A percentile compares a stretch with the other conserved stretches of the same genome.
Evolutionary conservation across 2,113 vertebrate genomes (phyloP).

Genomic region (Chunga burmeisteri): DNA sequence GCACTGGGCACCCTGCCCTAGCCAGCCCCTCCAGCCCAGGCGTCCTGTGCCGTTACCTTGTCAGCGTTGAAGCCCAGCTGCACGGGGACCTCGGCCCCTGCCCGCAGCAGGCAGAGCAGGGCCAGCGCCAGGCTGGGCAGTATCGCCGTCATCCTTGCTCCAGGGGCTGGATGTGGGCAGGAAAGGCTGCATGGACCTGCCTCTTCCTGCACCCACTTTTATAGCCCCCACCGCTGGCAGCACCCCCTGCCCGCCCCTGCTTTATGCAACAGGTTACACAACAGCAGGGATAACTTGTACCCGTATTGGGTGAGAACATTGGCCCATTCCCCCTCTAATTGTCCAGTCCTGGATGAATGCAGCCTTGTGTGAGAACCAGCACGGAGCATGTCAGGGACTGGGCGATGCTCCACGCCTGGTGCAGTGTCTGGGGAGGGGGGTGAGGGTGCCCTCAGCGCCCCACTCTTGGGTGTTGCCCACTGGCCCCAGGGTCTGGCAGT

Average conservation of each 20-base stretch:
- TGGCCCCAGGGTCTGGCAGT: neutral
- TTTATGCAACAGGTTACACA: slow-evolving; percentile 38
- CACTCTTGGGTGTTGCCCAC: neutral
- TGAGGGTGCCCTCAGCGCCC: neutral
- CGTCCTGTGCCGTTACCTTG: neutral
- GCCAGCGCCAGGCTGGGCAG: slow-evolving; percentile 50
- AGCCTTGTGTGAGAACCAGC: neutral
- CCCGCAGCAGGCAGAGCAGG: slow-evolving; percentile 61
- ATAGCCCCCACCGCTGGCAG: neutral
- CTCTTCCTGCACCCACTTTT: neutral
- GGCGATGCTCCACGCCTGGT: rapidly evolving
- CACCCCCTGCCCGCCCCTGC: neutral
- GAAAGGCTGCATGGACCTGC: neutral
- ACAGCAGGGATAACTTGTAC: neutral
- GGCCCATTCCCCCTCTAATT: neutral
- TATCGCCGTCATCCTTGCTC: slow-evolving; percentile 39
- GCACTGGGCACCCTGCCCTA: neutral
- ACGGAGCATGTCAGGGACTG: rapidly evolving
- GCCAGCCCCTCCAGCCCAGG: neutral
- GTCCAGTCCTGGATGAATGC: neutral
- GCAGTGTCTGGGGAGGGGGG: neutral
- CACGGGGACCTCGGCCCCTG: slow-evolving; percentile 10
- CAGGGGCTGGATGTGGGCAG: neutral
- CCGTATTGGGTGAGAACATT: neutral
- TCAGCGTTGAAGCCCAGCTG: neutral